These are phyloP conservation scores for Drosophila setosimentum DNA, from an alignment of 2,888 invertebrate species.

Conservation along the genomic window DNA sequence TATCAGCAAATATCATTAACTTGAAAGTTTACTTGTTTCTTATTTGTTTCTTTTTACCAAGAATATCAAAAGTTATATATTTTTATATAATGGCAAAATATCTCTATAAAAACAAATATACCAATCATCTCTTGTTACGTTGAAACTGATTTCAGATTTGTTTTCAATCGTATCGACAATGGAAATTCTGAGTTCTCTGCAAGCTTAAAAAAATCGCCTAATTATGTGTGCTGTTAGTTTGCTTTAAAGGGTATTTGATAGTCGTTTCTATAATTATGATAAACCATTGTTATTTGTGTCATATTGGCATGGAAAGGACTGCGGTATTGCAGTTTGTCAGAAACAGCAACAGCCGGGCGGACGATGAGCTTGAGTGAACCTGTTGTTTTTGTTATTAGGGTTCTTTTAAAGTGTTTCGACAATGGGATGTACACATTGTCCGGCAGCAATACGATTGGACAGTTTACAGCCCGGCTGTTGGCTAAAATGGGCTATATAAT, in stretches of 20 bases:
- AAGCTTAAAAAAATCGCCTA: not conserved
- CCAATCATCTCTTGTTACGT: not conserved
- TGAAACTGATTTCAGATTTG: not conserved
- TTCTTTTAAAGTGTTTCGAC: slow-evolving; percentile 53
- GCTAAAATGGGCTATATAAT: slow-evolving; percentile 62
- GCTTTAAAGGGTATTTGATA: not conserved
- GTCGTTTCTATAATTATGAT: not conserved
- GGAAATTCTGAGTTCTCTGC: not conserved
- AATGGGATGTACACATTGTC: slow-evolving; percentile 49
- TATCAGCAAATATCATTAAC: not conserved
- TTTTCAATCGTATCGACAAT: not conserved
- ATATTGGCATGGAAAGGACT: slow-evolving; percentile 47
- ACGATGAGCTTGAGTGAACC: slow-evolving; percentile 30
- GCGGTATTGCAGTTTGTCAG: slow-evolving; percentile 59
- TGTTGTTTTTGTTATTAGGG: slow-evolving; percentile 24
- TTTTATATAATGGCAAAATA: not conserved
- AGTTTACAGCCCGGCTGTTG: slow-evolving; percentile 44
- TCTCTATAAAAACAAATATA: not conserved
- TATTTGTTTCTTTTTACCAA: not conserved
- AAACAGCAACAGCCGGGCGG: slow-evolving; percentile 33
- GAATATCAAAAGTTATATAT: not conserved
- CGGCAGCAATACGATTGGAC: slow-evolving; percentile 48
- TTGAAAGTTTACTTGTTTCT: not conserved
- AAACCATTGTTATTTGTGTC: slow-evolving; percentile 21
- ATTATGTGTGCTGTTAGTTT: not conserved